These are phyloP conservation scores for Hermodice carunculata DNA, from an alignment of 2,888 invertebrate species.

Conservation along the genomic window DNA sequence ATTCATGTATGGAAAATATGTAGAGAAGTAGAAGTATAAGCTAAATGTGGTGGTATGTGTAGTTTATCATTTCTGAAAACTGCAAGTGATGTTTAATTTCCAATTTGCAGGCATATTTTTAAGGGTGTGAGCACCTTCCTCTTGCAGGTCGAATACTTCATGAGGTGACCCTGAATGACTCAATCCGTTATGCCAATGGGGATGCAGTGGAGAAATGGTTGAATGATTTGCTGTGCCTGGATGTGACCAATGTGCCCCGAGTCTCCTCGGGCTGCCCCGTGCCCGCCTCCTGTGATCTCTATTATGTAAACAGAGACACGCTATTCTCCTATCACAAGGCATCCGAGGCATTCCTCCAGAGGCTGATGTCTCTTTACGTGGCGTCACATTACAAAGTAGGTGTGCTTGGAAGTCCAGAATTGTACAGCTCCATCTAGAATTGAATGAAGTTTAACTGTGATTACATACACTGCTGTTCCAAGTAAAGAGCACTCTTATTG, in stretches of 20 bases:
- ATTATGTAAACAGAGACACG: constrained; percentile 82
- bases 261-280: constrained; percentile 87
- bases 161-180: constrained; percentile 85
- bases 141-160: constrained; percentile 38
- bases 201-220: constrained; percentile 95
- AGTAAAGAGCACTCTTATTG: no score
- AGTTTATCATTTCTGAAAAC: no score
- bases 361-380: constrained; percentile 93
- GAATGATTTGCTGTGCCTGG: constrained; percentile 89
- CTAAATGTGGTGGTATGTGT: no score
- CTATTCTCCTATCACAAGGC: constrained; percentile 97
- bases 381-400: constrained; percentile 95
- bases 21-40: no score
- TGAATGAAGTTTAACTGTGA: no score
- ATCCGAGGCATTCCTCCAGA: constrained; percentile 84
- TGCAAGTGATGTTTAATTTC: no score
- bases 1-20: no score
- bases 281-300: constrained; percentile 88
- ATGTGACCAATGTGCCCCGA: constrained; percentile 79
- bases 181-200: constrained; percentile 88
- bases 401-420: no score
- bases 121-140: no score
- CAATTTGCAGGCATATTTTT: no score
- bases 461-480: no score
- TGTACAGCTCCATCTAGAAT: no score